These are phyloP conservation scores for Limnephilus marmoratus DNA, from an alignment of 2,888 invertebrate species.

Conservation along the genomic window DNA sequence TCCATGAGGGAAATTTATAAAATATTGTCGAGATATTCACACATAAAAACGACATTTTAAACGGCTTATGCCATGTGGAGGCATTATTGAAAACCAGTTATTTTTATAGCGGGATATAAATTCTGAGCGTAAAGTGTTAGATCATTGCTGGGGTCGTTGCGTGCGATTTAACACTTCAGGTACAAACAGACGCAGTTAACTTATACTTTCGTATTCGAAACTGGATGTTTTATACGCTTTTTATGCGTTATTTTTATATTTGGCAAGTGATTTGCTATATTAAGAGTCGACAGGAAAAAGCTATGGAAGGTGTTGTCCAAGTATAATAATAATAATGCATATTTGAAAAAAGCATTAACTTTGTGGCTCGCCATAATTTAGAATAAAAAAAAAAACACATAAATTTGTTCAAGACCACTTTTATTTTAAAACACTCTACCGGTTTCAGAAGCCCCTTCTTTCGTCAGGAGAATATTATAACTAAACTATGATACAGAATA, in stretches of 20 bases:
- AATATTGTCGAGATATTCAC: neutral
- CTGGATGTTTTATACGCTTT: neutral
- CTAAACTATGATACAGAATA: too few relatives aligned
- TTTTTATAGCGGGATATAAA: slow-evolving; percentile 12
- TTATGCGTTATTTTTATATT: neutral
- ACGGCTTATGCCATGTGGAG: neutral
- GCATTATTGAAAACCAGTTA: slow-evolving; percentile 12
- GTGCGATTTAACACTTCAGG: slow-evolving; percentile 2
- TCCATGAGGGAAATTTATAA: neutral
- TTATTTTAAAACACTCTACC: too few relatives aligned
- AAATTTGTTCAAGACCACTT: too few relatives aligned
- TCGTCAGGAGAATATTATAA: too few relatives aligned
- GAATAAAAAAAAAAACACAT: too few relatives aligned
- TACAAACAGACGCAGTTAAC: slow-evolving; percentile 3
- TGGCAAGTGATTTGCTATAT: neutral
- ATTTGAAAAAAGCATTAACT: too few relatives aligned
- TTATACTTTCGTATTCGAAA: neutral
- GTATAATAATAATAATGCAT: too few relatives aligned
- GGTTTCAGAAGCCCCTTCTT: too few relatives aligned
- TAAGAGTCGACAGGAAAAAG: neutral
- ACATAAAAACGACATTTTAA: neutral
- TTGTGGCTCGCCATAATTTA: too few relatives aligned
- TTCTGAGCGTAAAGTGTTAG: neutral
- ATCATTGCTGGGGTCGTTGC: neutral
- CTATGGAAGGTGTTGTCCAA: too few relatives aligned